Evolutionary conservation across 2,888 invertebrate genomes (phyloP).

Genomic region (Bellardia pandia): DNA sequence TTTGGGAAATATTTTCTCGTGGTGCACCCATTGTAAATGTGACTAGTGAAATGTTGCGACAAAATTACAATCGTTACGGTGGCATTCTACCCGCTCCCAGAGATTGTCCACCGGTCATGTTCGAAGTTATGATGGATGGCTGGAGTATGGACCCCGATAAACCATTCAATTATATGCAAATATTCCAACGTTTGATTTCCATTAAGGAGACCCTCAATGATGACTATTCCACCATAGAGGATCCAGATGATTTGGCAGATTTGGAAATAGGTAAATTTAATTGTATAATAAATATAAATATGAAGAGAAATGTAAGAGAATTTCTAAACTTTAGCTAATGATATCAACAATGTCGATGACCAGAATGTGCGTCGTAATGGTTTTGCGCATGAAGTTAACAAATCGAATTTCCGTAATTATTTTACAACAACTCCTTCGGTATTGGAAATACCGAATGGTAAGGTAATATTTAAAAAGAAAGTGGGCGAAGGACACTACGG

Average conservation of each 20-base stretch:
- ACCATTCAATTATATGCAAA: slow-evolving; percentile 91
- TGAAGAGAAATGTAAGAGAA: not conserved
- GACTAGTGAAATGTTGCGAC: slow-evolving; percentile 74
- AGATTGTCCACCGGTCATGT: slow-evolving; percentile 90
- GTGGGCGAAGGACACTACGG: slow-evolving; percentile 92
- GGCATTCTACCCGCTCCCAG: slow-evolving; percentile 89
- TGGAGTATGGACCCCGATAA: slow-evolving; percentile 90
- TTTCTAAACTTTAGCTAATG: slow-evolving; percentile 36
- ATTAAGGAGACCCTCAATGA: slow-evolving; percentile 76
- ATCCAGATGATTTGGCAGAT: slow-evolving; percentile 32
- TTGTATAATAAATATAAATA: not conserved
- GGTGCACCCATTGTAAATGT: slow-evolving; percentile 86
- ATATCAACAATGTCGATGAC: slow-evolving; percentile 48
- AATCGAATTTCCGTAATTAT: slow-evolving; percentile 69
- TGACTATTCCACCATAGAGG: slow-evolving; percentile 58
- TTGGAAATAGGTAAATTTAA: slow-evolving; percentile 34
- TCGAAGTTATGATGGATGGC: slow-evolving; percentile 91
- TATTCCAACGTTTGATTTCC: slow-evolving; percentile 85
- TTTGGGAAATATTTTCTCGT: slow-evolving; percentile 96
- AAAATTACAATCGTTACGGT: slow-evolving; percentile 78
- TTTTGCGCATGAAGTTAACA: slow-evolving; percentile 51
- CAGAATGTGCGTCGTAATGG: slow-evolving; percentile 61
- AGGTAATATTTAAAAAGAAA: slow-evolving; percentile 80
- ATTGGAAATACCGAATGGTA: slow-evolving; percentile 78
- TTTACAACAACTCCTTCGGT: slow-evolving; percentile 78